A percentile compares a stretch with the other conserved stretches of the same genome.
phyloP scores from a whole-genome alignment of 2,113 vertebrate species.

The Archilochus colubris region DNA sequence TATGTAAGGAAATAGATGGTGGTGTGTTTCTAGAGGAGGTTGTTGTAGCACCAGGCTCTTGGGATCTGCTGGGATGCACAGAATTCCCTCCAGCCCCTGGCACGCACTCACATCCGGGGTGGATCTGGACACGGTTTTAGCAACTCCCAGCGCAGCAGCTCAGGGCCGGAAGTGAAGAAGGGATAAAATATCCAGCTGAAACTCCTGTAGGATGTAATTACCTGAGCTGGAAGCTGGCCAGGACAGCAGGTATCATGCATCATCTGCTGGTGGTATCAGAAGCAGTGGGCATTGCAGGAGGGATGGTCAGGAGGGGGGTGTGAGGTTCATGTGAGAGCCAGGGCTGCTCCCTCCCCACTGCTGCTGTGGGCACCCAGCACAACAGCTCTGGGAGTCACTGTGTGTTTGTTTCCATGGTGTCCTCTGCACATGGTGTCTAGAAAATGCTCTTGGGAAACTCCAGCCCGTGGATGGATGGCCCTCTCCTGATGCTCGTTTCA shows the following conservation, averaged over 20 bases:
- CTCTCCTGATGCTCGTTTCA: background rate
- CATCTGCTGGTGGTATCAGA: slow-evolving; percentile 18
- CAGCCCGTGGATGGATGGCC: background rate
- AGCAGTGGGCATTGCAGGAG: background rate
- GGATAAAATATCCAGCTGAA: slow-evolving; percentile 60
- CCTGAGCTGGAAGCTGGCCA: slow-evolving; percentile 44
- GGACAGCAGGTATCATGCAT: background rate
- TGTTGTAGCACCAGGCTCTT: background rate
- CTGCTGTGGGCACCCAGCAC: background rate
- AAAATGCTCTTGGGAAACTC: background rate
- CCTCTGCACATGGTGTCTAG: background rate
- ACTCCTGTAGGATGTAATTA: slow-evolving; percentile 68
- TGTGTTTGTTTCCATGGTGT: slow-evolving; percentile 21
- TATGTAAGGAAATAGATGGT: background rate
- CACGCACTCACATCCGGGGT: slow-evolving; percentile 26
- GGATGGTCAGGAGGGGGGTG: background rate
- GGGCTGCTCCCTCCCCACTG: background rate
- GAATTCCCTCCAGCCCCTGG: slow-evolving; percentile 22
- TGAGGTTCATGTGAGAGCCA: background rate
- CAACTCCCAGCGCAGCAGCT: slow-evolving; percentile 4
- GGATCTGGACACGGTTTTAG: slow-evolving; percentile 2
- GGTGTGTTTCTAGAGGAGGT: background rate
- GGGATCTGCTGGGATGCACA: background rate
- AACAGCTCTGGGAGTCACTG: background rate
- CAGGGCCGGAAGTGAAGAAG: slow-evolving; percentile 62